Percentiles rank a stretch among this genome's conserved stretches.
Evolutionary conservation across 2,113 vertebrate species (phyloP).

Genomic region (Corvus cornix): DNA sequence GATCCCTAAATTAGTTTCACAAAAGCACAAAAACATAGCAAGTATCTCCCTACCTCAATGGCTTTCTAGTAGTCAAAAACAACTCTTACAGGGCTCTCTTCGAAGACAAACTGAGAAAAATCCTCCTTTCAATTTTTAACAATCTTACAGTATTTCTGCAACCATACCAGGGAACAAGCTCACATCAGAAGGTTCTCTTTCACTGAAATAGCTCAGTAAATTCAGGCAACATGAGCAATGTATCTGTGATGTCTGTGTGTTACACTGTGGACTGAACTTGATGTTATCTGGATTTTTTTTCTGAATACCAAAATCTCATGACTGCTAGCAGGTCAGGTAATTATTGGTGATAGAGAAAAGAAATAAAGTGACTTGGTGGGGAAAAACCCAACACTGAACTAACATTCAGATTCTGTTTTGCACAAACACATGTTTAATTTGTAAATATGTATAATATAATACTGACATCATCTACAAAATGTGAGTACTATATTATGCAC

Average conservation of each 20-base stretch:
- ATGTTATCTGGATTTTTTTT: neutral
- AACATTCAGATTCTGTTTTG: neutral
- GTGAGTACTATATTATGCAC: neutral
- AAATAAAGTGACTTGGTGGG: neutral
- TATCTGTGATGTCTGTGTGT: accelerated
- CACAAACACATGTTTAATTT: neutral
- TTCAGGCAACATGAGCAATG: neutral
- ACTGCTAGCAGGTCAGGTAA: neutral
- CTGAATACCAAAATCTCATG: neutral
- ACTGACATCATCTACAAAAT: neutral
- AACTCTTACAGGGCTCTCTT: neutral
- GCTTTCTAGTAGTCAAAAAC: neutral
- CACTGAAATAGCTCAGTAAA: neutral
- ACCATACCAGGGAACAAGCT: neutral
- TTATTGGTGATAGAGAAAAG: neutral
- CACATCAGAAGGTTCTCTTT: neutral
- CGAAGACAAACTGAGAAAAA: neutral
- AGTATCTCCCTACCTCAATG: neutral
- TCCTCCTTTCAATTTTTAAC: neutral
- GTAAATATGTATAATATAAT: neutral
- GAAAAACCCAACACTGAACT: neutral
- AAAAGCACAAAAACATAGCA: neutral
- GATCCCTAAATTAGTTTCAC: neutral
- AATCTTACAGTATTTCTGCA: neutral
- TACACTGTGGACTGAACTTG: neutral